Percentiles rank a stretch among this genome's conserved stretches.
phyloP scores from a whole-genome alignment of 1,140 invertebrate genomes.

The Drosophila yakuba region DNA sequence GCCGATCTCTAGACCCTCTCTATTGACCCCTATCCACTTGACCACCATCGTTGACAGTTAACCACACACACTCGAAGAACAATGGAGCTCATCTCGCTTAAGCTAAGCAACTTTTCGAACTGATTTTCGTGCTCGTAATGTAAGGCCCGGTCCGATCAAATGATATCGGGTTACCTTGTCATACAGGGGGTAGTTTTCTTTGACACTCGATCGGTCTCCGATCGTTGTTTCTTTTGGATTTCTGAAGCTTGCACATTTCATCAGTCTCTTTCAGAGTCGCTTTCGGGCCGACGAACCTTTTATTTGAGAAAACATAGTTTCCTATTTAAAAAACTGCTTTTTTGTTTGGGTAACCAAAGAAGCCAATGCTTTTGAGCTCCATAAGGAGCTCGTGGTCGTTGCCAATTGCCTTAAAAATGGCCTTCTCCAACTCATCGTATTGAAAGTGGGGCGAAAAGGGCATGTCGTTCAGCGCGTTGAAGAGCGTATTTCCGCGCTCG shows the following conservation, averaged over 20 bases:
- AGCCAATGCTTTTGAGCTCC: conserved; percentile 86
- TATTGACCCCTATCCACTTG: conserved; percentile 31
- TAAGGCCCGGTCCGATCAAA: neutral
- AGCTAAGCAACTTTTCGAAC: conserved; percentile 28
- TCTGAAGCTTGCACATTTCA: conserved; percentile 1
- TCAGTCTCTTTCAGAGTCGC: conserved; percentile 2
- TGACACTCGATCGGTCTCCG: conserved; percentile 37
- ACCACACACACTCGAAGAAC: conserved; percentile 3
- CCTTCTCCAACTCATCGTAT: conserved; percentile 86
- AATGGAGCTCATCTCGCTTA: conserved; percentile 14
- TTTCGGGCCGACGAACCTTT: neutral
- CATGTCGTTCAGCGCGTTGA: conserved; percentile 89
- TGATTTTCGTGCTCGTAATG: conserved; percentile 13
- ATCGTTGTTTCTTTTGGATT: conserved; percentile 24
- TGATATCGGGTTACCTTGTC: conserved; percentile 49
- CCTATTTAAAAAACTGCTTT: conserved; percentile 12
- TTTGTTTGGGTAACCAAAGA: conserved; percentile 80
- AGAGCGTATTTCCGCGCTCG: conserved; percentile 87
- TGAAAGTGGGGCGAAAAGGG: conserved; percentile 89
- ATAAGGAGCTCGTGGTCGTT: conserved; percentile 87
- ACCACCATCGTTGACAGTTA: conserved; percentile 66
- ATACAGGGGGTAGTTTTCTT: conserved; percentile 12
- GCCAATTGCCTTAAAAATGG: conserved; percentile 87
- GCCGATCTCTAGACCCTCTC: conserved; percentile 11
- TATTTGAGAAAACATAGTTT: neutral